A percentile compares a stretch with the other conserved stretches of the same genome.
Conservation (phyloP, 2,113 vertebrate genomes). For the Pleuronectes platessa region DNA sequence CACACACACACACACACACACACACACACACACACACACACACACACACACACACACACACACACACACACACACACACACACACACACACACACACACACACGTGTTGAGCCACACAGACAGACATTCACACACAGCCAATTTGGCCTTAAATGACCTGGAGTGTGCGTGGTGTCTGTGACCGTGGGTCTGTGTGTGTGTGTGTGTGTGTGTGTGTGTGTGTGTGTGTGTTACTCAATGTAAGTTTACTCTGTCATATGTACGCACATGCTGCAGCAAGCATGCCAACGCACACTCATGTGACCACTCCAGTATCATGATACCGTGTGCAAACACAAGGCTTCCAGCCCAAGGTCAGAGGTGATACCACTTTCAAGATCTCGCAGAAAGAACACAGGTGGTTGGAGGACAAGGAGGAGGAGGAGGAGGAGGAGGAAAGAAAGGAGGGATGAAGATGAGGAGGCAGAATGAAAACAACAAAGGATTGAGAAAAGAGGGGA, state of each 20-base stretch:
- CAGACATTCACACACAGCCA: constrained; percentile 41
- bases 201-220: constrained; percentile 5
- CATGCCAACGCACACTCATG: constrained; percentile 38
- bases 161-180: constrained; percentile 1
- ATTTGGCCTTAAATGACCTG: not conserved
- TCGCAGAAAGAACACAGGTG: constrained; percentile 2
- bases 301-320: constrained; percentile 46
- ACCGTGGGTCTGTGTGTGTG: not conserved
- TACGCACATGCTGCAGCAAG: constrained; percentile 28
- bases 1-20: constrained; percentile 4
- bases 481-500: not conserved
- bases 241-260: constrained; percentile 35
- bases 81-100: constrained; percentile 33
- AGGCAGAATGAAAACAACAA: constrained; percentile 38
- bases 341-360: constrained; percentile 69
- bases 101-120: not conserved
- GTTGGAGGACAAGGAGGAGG: not conserved
- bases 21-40: constrained; percentile 14
- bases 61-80: constrained; percentile 32
- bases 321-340: constrained; percentile 38
- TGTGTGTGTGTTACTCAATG: constrained; percentile 1
- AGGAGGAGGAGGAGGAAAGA: constrained; percentile 11
- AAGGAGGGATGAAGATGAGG: constrained; percentile 19
- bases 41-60: constrained; percentile 37
- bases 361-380: constrained; percentile 27